phyloP scores from a whole-genome alignment of 2,888 invertebrate species.

The Teleiodes luculella region DNA sequence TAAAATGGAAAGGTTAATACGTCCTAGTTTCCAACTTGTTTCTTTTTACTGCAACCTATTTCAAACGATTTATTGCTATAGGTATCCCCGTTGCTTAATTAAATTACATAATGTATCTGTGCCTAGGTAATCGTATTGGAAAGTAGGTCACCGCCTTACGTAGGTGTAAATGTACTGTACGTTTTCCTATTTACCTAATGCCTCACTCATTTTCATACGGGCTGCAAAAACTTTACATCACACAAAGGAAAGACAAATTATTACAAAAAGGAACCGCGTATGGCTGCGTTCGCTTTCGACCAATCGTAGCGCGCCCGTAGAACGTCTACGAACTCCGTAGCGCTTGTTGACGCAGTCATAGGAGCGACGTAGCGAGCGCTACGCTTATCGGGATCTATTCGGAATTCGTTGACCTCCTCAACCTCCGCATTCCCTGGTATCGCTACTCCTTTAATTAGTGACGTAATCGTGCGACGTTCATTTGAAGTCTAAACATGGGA shows the following conservation, averaged over 20 bases:
- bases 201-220: constrained; percentile 1
- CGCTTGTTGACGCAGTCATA: constrained; percentile 59
- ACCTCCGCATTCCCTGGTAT: constrained; percentile 42
- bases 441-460: constrained; percentile 1
- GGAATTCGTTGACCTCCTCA: constrained; percentile 54
- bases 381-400: constrained; percentile 46
- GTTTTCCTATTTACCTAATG: constrained; percentile 1
- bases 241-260: constrained; percentile 46
- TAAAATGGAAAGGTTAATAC: too few species aligned
- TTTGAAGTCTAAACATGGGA: constrained; percentile 7
- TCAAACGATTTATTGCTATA: too few species aligned
- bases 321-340: constrained; percentile 67
- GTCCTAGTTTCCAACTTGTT: too few species aligned
- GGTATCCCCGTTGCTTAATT: constrained; percentile 1
- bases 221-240: constrained; percentile 14
- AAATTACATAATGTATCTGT: constrained; percentile 9
- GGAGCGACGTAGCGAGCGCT: constrained; percentile 61
- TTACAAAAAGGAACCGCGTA: constrained; percentile 31
- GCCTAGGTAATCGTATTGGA: background rate
- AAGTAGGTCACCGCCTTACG: background rate
- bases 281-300: constrained; percentile 31
- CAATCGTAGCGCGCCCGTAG: constrained; percentile 60
- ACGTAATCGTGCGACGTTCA: constrained; percentile 14
- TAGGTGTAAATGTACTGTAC: background rate
- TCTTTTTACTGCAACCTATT: too few species aligned